Conservation (phyloP, 2,113 vertebrate species). For the Rattus rattus region DNA sequence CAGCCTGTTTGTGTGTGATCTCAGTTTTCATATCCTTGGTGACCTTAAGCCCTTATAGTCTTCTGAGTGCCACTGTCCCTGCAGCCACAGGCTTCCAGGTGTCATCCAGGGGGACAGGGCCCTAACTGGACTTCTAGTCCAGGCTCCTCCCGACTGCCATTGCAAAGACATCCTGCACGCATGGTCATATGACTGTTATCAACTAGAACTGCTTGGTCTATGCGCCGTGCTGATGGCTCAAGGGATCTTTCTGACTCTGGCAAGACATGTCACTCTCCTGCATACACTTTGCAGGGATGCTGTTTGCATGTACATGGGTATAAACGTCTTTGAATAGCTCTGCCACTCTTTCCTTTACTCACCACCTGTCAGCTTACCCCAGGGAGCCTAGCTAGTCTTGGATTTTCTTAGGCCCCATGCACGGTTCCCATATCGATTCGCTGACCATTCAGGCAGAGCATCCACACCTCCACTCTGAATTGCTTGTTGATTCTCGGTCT, state of each 20-base stretch:
- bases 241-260: background rate
- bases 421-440: background rate
- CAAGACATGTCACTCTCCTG: background rate
- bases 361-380: background rate
- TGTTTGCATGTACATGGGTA: background rate
- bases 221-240: rapidly evolving
- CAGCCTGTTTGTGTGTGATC: background rate
- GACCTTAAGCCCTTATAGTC: background rate
- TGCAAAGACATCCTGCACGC: background rate
- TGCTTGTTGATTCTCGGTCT: background rate
- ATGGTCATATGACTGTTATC: background rate
- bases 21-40: background rate
- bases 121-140: background rate
- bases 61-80: background rate
- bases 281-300: background rate
- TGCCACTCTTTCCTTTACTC: background rate
- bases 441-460: too few species aligned
- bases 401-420: background rate
- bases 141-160: background rate
- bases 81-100: rapidly evolving
- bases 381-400: background rate
- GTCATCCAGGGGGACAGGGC: background rate
- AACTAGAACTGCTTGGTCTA: background rate
- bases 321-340: background rate
- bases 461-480: background rate